Evolutionary conservation across 2,113 vertebrate genomes (phyloP), one percentile per base, ranked within the genome.

Genomic region (Lophura nycthemera): DNA sequence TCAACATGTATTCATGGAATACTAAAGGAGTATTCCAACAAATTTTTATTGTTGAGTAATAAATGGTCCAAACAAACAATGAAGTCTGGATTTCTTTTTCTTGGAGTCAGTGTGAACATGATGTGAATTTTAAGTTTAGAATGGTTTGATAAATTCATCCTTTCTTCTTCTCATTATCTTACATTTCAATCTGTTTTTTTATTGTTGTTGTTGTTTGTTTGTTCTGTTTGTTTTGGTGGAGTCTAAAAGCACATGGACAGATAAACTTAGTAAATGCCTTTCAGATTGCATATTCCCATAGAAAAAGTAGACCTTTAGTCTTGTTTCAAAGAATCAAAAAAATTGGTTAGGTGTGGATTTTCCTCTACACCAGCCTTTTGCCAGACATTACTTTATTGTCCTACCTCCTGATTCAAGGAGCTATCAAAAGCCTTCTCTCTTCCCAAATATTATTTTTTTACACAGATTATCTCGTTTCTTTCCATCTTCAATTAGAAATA

Each of bases 1-100:
- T 54, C 11, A 67, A 29, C 2, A 0, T 29, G 30, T 47, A 36
- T 73, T 63, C 0, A 6, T 22, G 2, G 10, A 54, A 29, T 27
- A 59, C 1, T 3, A 4, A 29, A 67, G 73, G 8, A 70, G 22
- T 70, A 74, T 4, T 67, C 1, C 1, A 1, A 7, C 34, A 10
- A 32, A 70, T 8, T 21, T 4, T 84, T 90, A 18, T 10, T 47
- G 11, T 64, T 80, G 56, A 88, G 4, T 24, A 67, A 24, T 29
- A 34, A 6, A 36, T 67, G 21, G 12, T 5, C 77, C 6, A 81
- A 52, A 48, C 21, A 8, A 83, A 8, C 29, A 66, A 54, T 73
- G 9, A 50, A 25, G 4, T n/a, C 13, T 76, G 8, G 1, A 0
- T 3, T 36, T n/a, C 36, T 34, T 63, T 72, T 45, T 8, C 27